Evolutionary conservation across 1,140 invertebrate genomes (phyloP).

Genomic region (Metopolophium dirhodum): DNA sequence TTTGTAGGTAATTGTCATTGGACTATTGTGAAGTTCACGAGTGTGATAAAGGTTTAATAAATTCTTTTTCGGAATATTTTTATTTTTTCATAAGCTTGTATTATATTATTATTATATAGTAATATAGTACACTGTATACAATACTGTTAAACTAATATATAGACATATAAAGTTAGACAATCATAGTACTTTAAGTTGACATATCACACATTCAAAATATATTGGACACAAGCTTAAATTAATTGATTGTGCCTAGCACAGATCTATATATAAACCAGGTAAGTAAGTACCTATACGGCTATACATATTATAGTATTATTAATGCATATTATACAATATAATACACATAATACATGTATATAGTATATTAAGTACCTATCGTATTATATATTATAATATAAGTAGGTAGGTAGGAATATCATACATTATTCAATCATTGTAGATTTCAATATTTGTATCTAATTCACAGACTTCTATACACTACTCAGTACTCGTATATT

Average conservation of each 20-base stretch:
- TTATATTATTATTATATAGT: neutral
- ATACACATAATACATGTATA: neutral
- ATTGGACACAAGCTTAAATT: neutral
- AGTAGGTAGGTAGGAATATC: too few species aligned
- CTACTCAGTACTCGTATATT: too few species aligned
- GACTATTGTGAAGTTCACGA: neutral
- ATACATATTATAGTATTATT: neutral
- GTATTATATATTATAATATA: too few species aligned
- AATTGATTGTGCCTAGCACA: neutral
- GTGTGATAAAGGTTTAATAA: neutral
- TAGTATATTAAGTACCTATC: neutral
- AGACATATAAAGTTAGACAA: neutral
- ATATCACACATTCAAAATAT: neutral
- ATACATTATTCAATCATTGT: too few species aligned
- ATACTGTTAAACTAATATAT: neutral
- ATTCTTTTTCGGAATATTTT: neutral
- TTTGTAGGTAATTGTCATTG: neutral
- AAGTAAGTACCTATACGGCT: neutral
- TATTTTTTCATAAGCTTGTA: neutral
- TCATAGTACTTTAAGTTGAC: neutral
- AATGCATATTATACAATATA: neutral
- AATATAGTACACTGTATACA: neutral
- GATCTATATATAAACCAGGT: neutral
- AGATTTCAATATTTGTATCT: too few species aligned
- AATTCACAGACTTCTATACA: too few species aligned